A percentile compares a stretch with the other conserved stretches of the same genome.
phyloP scores from a whole-genome alignment of 2,113 vertebrate species.

The Siniperca chuatsi region DNA sequence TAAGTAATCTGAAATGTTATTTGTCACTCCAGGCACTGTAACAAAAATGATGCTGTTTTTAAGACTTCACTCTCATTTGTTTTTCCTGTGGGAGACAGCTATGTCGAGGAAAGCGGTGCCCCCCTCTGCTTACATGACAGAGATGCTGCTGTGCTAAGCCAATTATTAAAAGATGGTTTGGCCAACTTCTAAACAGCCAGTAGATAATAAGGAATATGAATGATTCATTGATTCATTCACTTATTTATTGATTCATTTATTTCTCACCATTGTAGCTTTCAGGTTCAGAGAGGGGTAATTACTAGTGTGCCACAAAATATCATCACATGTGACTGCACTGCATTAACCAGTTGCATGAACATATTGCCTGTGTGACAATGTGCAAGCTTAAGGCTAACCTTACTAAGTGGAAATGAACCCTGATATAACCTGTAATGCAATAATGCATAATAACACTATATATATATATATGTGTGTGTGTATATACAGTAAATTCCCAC shows the following conservation, averaged over 20 bases:
- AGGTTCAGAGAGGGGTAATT: not conserved
- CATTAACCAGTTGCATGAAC: not conserved
- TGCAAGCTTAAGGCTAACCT: slow-evolving; percentile 8
- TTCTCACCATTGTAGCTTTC: not conserved
- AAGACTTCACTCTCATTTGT: slow-evolving; percentile 75
- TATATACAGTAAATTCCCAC: not conserved
- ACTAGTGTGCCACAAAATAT: slow-evolving; percentile 11
- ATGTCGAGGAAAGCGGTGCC: slow-evolving; percentile 68
- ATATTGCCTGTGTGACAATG: not conserved
- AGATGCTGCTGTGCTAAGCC: slow-evolving; percentile 40
- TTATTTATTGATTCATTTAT: slow-evolving; percentile 38
- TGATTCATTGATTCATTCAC: slow-evolving; percentile 27
- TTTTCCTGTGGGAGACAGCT: slow-evolving; percentile 66
- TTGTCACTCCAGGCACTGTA: slow-evolving; percentile 76
- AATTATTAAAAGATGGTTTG: slow-evolving; percentile 46
- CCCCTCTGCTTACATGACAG: slow-evolving; percentile 37
- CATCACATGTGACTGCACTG: slow-evolving; percentile 9
- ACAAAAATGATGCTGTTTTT: slow-evolving; percentile 76
- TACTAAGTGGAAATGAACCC: slow-evolving; percentile 23
- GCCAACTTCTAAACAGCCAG: slow-evolving; percentile 18
- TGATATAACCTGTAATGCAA: not conserved
- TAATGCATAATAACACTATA: not conserved
- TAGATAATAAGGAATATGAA: slow-evolving; percentile 22
- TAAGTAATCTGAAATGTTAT: slow-evolving; percentile 86
- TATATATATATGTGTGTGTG: not conserved